Evolutionary conservation across 2,888 invertebrate genomes (phyloP), one percentile per base, ranked within the genome.

Genomic region (Mythimna pallens): DNA sequence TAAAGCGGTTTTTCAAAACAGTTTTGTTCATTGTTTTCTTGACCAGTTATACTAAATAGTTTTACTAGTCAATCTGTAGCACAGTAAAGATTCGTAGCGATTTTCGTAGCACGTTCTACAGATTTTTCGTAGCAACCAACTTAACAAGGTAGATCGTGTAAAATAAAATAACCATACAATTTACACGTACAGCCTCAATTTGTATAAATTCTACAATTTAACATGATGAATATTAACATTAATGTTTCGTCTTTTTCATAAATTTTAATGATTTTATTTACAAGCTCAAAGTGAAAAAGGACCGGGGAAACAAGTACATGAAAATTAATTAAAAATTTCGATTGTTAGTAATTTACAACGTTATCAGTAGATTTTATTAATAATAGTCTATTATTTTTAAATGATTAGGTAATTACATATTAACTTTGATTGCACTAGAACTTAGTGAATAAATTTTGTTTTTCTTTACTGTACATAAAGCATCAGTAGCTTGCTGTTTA

Each of bases 331-430:
- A 3, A 22, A 25, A 71, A 65, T 68, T 65, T 47, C 25, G 66
- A 76, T 76, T 34, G n/a, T 65, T n/a, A 50, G 40, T 71, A 65
- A 68, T 76, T 76, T 72, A 76, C 76, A 68, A 57, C 14, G 1
- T 55, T 66, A 81, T 71, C n/a, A 43, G 17, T 71, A 77, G 7
- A 58, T 63, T 58, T 64, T 64, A 63, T 76, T 47, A 54, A 22
- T 55, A 47, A 52, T 78, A 65, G 4, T 65, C 43, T 80, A 67
- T 80, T 70, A 80, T 67, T 65, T 81, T 58, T 47, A 79, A 79
- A 76, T 80, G 36, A 66, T 80, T 75, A 69, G 50, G 40, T 69
- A 43, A 52, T 47, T 64, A n/a, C 78, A 73, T 34, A 66, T 54
- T 73, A 66, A 78, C 30, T 63, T 78, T 63, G 66, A 63, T 78